Conservation (phyloP, 2,113 vertebrate genomes). For the Callaeas wilsoni region DNA sequence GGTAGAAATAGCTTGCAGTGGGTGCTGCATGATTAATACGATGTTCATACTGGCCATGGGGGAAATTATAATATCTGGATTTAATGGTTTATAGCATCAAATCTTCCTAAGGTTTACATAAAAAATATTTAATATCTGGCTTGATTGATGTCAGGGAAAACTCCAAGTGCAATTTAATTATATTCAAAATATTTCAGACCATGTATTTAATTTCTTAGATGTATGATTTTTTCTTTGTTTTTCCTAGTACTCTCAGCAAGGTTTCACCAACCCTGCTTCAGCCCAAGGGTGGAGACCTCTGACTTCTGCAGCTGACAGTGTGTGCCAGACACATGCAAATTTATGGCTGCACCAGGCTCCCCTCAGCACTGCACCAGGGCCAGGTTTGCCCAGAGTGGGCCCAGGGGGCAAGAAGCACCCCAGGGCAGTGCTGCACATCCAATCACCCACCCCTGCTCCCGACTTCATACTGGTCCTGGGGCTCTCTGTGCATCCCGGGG, state of each 20-base stretch:
- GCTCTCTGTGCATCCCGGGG: accelerated
- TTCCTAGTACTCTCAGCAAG: neutral
- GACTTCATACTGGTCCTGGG: neutral
- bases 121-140: neutral
- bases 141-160: neutral
- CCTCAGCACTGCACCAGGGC: neutral
- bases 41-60: neutral
- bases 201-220: neutral
- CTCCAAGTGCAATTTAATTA: neutral
- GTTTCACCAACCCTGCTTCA: neutral
- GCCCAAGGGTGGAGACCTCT: neutral
- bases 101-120: neutral
- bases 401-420: neutral
- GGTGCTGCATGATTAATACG: neutral
- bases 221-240: neutral
- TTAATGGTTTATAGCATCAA: neutral
- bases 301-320: neutral
- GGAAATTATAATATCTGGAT: neutral
- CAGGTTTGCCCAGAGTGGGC: accelerated
- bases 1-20: neutral
- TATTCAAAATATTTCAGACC: neutral
- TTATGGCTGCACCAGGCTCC: accelerated
- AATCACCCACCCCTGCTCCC: neutral
- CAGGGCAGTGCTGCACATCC: neutral
- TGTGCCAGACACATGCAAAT: neutral